Conservation (phyloP, 2,113 vertebrate genomes). For the Mugil cephalus region DNA sequence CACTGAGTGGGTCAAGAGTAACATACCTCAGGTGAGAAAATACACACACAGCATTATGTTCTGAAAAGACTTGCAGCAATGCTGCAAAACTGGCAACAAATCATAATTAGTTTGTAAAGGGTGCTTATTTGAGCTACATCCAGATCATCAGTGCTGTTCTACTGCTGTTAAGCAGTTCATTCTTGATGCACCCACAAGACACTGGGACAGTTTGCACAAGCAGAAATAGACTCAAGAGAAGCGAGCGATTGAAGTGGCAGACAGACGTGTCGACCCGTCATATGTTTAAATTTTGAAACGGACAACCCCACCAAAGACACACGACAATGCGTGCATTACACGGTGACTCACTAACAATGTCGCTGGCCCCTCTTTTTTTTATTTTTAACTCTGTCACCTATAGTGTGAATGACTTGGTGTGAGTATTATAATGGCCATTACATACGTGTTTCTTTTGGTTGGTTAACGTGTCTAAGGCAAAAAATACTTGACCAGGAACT, state of each 20-base stretch:
- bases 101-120: not conserved
- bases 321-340: no score
- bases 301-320: no score
- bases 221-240: not conserved
- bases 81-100: not conserved
- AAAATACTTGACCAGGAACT: no score
- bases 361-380: no score
- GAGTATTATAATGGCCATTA: not conserved
- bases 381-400: no score
- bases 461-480: no score
- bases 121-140: not conserved
- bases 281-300: no score
- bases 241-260: not conserved
- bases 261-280: no score
- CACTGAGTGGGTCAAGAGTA: constrained; percentile 96
- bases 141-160: not conserved
- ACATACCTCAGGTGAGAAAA: constrained; percentile 92
- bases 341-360: no score
- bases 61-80: not conserved
- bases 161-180: not conserved
- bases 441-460: not conserved
- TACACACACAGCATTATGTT: not conserved
- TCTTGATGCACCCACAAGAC: not conserved
- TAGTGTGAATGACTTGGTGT: no score
- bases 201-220: not conserved